These are phyloP conservation scores for Adineta ricciae DNA, from an alignment of 2,888 invertebrate species.

Conservation along the genomic window DNA sequence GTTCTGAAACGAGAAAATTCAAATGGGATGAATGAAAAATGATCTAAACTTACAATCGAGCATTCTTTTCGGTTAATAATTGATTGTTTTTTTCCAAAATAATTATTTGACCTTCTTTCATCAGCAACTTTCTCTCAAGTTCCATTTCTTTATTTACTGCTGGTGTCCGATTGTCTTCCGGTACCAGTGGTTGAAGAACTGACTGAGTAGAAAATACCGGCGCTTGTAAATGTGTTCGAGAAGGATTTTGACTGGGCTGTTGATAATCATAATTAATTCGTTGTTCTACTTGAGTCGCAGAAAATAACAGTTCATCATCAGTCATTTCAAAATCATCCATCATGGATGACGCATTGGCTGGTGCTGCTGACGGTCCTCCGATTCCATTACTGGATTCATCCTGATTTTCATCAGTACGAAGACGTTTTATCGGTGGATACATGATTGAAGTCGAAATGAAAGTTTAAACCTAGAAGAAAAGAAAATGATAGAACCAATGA, in stretches of 20 bases:
- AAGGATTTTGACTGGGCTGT: background rate
- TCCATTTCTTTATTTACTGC: background rate
- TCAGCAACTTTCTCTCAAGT: background rate
- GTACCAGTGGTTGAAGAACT: background rate
- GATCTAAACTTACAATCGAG: background rate
- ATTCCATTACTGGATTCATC: background rate
- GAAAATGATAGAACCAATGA: too few relatives aligned
- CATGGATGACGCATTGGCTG: background rate
- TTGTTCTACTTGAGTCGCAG: background rate
- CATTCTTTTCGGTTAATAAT: background rate
- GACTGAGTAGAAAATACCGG: background rate
- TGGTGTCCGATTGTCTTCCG: background rate
- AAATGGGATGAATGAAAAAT: background rate
- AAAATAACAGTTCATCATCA: conserved; percentile 12
- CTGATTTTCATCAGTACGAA: conserved; percentile 5
- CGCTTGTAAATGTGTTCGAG: background rate
- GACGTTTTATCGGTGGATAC: conserved; percentile 14
- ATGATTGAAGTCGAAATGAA: too few relatives aligned
- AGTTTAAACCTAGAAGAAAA: too few relatives aligned
- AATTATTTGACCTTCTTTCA: conserved; percentile 1
- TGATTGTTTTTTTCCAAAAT: background rate
- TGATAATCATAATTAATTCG: background rate
- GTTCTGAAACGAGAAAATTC: background rate
- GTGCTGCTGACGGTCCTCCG: background rate
- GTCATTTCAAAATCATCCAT: background rate